These are phyloP conservation scores for Didymodactylos carnosus DNA, from an alignment of 2,888 invertebrate genomes.

Conservation along the genomic window DNA sequence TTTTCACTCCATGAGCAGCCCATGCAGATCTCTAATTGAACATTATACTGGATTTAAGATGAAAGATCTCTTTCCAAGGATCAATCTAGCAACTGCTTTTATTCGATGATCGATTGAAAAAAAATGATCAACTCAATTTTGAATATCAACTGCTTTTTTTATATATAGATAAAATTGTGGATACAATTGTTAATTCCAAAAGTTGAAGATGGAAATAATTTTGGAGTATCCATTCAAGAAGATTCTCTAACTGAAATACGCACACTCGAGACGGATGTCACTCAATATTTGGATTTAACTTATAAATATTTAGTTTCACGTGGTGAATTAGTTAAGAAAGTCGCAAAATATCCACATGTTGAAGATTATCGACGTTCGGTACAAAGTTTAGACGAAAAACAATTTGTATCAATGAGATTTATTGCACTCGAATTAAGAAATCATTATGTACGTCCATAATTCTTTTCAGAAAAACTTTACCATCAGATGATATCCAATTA, in stretches of 20 bases:
- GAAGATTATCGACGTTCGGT: conserved; percentile 75
- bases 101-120: neutral
- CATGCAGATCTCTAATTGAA: no score
- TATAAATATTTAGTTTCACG: conserved; percentile 80
- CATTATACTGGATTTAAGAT: no score
- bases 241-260: conserved; percentile 87
- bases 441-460: conserved; percentile 68
- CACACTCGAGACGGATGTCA: conserved; percentile 85
- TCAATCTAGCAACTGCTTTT: no score
- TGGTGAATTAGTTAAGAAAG: conserved; percentile 50
- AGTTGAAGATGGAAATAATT: conserved; percentile 51
- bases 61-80: no score
- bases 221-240: neutral
- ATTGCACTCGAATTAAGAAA: conserved; percentile 88
- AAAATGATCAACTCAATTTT: no score
- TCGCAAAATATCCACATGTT: conserved; percentile 89
- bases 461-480: no score
- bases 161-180: conserved; percentile 96
- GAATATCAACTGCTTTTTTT: conserved; percentile 18
- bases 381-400: conserved; percentile 80
- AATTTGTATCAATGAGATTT: conserved; percentile 75
- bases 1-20: no score
- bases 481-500: no score
- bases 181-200: conserved; percentile 94
- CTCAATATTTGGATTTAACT: conserved; percentile 90